Evolutionary conservation across 2,113 vertebrate genomes (phyloP).

Genomic region (Megaleporinus macrocephalus): DNA sequence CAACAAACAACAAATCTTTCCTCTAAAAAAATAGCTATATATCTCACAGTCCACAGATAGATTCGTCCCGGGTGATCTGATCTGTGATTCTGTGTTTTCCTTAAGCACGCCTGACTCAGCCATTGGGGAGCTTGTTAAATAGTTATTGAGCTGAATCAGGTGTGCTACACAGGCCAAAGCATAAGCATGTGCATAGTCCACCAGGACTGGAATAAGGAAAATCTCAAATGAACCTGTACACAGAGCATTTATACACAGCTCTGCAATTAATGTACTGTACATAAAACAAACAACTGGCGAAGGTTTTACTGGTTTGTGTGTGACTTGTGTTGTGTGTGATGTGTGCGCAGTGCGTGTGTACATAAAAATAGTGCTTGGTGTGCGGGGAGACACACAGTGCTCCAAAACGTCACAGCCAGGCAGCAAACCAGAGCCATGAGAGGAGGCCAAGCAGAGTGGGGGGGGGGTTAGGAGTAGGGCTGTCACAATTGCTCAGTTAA

Average conservation of each 20-base stretch:
- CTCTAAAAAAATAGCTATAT: no score
- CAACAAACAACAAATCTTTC: no score
- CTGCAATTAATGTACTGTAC: background rate
- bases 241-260: background rate
- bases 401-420: slow-evolving; percentile 35
- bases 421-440: slow-evolving; percentile 44
- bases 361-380: background rate
- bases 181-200: no score
- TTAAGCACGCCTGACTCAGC: no score
- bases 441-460: slow-evolving; percentile 36
- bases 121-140: no score
- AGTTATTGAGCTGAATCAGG: no score
- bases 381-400: slow-evolving; percentile 14
- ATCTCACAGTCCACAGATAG: no score
- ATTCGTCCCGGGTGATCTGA: no score
- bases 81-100: no score
- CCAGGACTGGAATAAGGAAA: background rate
- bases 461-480: slow-evolving; percentile 45
- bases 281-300: background rate
- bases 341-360: background rate
- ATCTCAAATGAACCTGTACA: background rate
- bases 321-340: background rate
- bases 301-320: background rate
- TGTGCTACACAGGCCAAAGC: no score
- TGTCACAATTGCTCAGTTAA: background rate